Evolutionary conservation across 2,888 invertebrate species (phyloP), one percentile per base, ranked within the genome.

Genomic region (Thera britannica): DNA sequence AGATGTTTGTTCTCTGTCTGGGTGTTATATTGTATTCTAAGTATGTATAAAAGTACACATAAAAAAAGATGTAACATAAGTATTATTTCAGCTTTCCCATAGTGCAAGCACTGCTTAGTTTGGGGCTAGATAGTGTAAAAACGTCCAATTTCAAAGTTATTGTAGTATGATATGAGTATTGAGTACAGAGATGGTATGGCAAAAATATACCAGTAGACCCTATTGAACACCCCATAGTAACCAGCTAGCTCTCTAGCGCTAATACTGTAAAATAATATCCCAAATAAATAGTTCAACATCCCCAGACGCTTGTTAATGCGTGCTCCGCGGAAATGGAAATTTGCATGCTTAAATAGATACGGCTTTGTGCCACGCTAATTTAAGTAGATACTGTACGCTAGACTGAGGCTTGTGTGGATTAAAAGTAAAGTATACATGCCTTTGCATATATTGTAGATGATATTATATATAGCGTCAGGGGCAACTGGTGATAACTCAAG

Each of bases 331-430:
- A 66, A 71, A 69, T 67, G 67, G 58, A 58, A 71, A 71, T 73
- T 73, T 67, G 69, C 69, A 69, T 67, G 51, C 54, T 63, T 63
- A 62, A 68, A 71, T 67, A 70, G 58, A 51, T 55, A n/a, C 61
- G 56, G 61, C 65, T 64, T 66, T 70, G 66, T 65, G 34, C 58
- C 54, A 59, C 55, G 62, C 55, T 51, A 51, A 51, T 51, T 51
- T 51, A 51, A 12, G 23, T 51, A 51, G 3, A 51, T 23, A 51
- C 5, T 51, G 12, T 51, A 12, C 23, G 23, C 7, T 48, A n/a
- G 48, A 1, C 48, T n/a, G 11, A 35, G n/a, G 51, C 7, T 46
- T 2, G 35, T 23, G 48, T 55, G 49, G 2, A 6, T 44, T 52
- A 35, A 23, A 23, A 23, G 23, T 23, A 23, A 23, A 23, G 23